Evolutionary conservation across 30 jellyfish, hydroid and myxozoan genomes (phyloP), one percentile per base, ranked within the genome.

Genomic region (Hydractinia symbiolongicarpus): DNA sequence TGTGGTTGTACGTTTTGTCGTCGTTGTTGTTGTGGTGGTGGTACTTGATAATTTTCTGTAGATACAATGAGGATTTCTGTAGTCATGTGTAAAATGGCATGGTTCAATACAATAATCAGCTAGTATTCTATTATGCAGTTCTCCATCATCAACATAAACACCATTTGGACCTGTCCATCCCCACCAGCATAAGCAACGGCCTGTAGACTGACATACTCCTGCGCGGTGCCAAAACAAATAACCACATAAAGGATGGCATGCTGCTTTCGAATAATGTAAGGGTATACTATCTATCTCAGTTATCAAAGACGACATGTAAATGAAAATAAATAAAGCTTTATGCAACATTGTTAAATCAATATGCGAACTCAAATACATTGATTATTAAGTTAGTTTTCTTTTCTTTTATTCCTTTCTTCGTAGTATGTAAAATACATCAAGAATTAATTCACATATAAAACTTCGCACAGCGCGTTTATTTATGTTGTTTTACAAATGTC

Each of bases 161-260:
- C 84, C 68, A 40, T 21, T 76, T 62, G 93, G 93, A 8, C 93
- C 93, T 30, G 93, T 84, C 69, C 75, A 84, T 11, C 93, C 93
- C 87, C 86, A 84, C 77, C 82, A 76, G 75, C 93, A 84, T 71
- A 84, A 84, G 57, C 93, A 84, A 8, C 61, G 78, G 7, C 93
- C 93, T 53, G 76, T 82, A 10, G 70, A 52, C 11, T 62, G 93
- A 49, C 93, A 84, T n/a, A 56, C 7, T 19, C 93, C 93, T 64
- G 19, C 40, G 40, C 74, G 52, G 16, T 64, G 86, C 73, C 86
- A 83, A n/a, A 79, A 9, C 5, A 60, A 7, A 44, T 8, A 21
- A 8, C 96, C 93, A 72, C 96, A 88, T 67, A 61, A 60, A 68
- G 54, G 72, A 70, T 86, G 62, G 70, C 96, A 82, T 44, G 74